phyloP scores from a whole-genome alignment of 2,797 vertebrate species.

The Enteromius mattozi region DNA sequence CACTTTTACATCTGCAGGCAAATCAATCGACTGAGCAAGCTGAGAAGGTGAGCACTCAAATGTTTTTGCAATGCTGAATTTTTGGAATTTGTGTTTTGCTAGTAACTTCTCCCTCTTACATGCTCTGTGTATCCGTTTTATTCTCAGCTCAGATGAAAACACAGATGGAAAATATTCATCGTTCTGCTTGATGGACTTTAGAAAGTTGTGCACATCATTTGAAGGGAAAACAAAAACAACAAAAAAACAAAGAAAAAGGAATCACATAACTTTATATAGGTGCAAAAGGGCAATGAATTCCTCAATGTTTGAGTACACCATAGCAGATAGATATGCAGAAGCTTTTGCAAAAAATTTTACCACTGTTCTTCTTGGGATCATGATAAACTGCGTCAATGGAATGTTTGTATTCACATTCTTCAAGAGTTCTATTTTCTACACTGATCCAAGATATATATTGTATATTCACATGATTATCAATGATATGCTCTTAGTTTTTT shows the following conservation, averaged over 20 bases:
- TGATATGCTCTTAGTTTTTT: conserved; percentile 73
- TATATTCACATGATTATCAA: conserved; percentile 77
- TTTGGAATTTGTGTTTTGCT: neutral
- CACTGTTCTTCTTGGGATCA: conserved; percentile 70
- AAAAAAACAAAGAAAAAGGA: neutral
- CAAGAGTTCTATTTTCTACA: conserved; percentile 56
- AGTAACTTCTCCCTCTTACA: neutral
- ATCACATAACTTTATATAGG: neutral
- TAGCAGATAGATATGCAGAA: conserved; percentile 59
- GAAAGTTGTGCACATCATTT: neutral
- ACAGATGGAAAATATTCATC: neutral
- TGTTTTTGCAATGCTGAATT: neutral
- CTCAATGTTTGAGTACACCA: neutral
- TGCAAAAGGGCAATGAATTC: conserved; percentile 31
- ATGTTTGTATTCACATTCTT: conserved; percentile 73
- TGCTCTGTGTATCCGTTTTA: neutral
- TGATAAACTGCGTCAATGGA: conserved; percentile 71
- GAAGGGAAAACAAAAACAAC: neutral
- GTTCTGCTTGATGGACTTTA: neutral
- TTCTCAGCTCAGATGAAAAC: conserved; percentile 1
- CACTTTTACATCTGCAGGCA: neutral
- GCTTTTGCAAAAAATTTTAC: conserved; percentile 73
- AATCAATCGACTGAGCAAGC: neutral
- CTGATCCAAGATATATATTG: conserved; percentile 76
- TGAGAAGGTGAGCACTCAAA: neutral